Evolutionary conservation across 2,113 vertebrate genomes (phyloP), one percentile per base, ranked within the genome.

Genomic region (Paracanthobrama guichenoti): DNA sequence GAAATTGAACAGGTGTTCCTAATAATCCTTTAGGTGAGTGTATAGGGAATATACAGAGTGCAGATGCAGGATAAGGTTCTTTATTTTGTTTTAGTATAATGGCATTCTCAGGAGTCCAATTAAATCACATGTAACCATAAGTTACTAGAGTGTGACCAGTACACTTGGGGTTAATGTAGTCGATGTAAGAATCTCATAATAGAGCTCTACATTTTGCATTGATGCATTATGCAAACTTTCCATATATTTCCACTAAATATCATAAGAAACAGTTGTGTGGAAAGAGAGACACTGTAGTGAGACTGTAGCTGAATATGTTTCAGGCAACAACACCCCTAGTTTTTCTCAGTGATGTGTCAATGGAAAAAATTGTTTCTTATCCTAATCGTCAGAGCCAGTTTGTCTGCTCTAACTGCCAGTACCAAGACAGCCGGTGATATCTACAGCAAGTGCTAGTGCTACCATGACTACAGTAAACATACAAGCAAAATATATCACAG

Each of bases 331-430:
- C 28, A 42, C 5, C n/a, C 59, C 11, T n/a, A 22, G 80, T 69
- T 62, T 83, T 85, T 87, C 5, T 74, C 26, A 73, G 76, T 26
- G 44, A 55, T 31, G 42, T 22, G 44, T 84, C 71, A 76, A 72
- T 86, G 80, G 84, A 75, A 72, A 76, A 80, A 75, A 72, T 84
- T 64, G 42, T 55, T 46, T 84, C 81, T 88, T 81, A 86, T 88
- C 77, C 78, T 78, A 82, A 88, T 84, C 82, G 81, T 73, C 81
- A 86, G 81, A 76, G 62, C 28, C 84, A 76, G 62, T 85, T 88
- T 12, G 57, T 86, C 87, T 84, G 42, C 81, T 42, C 59, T 53
- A 76, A 75, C 84, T 69, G 77, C 66, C 77, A 46, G 59, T 88
- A 86, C 57, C 84, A 81, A n/a, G 64, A 55, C 79, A 81, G 28